Evolutionary conservation across 2,888 invertebrate species (phyloP).

Genomic region (Drosophila anceps): DNA sequence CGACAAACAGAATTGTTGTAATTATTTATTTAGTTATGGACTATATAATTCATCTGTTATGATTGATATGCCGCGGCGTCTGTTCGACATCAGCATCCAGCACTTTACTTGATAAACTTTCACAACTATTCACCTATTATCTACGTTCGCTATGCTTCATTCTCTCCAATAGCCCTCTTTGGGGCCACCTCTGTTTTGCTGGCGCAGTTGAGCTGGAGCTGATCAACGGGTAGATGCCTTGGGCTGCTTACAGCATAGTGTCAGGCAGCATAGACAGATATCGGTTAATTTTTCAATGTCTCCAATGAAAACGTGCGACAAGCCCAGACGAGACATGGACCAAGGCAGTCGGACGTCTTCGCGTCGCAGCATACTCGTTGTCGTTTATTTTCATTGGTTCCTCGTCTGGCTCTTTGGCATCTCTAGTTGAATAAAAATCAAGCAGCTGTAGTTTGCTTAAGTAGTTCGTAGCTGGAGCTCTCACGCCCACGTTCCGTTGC

Average conservation of each 20-base stretch:
- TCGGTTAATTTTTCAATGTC: constrained; percentile 82
- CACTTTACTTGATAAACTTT: constrained; percentile 52
- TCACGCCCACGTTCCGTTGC: background rate
- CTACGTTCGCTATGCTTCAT: background rate
- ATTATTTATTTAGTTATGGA: constrained; percentile 22
- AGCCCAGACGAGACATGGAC: constrained; percentile 31
- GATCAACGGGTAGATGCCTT: constrained; percentile 7
- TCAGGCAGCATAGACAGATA: constrained; percentile 76
- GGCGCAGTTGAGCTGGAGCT: background rate
- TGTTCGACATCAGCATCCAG: constrained; percentile 16
- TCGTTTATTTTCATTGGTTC: constrained; percentile 53
- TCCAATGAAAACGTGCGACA: constrained; percentile 72
- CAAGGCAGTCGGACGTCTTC: constrained; percentile 3
- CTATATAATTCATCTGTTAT: constrained; percentile 15
- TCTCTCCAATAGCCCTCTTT: constrained; percentile 14
- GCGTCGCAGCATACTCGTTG: constrained; percentile 3
- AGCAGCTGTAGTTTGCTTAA: constrained; percentile 63
- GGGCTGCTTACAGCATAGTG: constrained; percentile 43
- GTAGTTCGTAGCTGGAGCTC: constrained; percentile 40
- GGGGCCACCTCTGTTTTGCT: constrained; percentile 29
- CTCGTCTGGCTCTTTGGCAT: constrained; percentile 44
- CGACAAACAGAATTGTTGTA: constrained; percentile 5
- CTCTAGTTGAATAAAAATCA: constrained; percentile 57
- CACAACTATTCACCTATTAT: constrained; percentile 13
- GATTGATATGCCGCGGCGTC: constrained; percentile 38